Conservation (phyloP, 2,797 vertebrate genomes). For the Pampus argenteus region DNA sequence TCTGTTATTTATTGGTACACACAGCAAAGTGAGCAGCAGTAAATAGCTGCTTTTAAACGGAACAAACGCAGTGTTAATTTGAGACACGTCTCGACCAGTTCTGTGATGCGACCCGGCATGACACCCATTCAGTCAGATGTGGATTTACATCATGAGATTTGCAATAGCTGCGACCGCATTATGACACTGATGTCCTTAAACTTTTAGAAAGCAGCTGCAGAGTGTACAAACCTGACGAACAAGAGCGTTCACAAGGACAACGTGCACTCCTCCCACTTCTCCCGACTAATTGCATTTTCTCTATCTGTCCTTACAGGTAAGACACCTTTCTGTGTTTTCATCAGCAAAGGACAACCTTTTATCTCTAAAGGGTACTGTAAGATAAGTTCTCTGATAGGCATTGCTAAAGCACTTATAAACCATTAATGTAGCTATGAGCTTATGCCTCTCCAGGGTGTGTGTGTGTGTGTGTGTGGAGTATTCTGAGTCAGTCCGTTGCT, state of each 20-base stretch:
- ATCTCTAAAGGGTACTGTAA: conserved; percentile 40
- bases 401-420: conserved; percentile 16
- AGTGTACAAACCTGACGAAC: background rate
- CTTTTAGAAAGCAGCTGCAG: conserved; percentile 1
- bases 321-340: conserved; percentile 35
- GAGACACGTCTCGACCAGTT: background rate
- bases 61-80: conserved; percentile 1
- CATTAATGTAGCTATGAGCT: conserved; percentile 25
- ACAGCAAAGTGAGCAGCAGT: background rate
- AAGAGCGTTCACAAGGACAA: background rate
- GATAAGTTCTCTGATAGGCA: conserved; percentile 23
- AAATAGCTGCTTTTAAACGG: background rate
- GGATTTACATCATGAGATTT: conserved; percentile 16
- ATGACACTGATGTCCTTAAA: background rate
- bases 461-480: conserved; percentile 22
- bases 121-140: conserved; percentile 24
- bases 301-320: conserved; percentile 55
- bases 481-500: conserved; percentile 52
- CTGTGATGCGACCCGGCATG: conserved; percentile 4
- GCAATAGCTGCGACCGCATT: conserved; percentile 2
- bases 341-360: conserved; percentile 37
- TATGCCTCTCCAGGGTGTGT: background rate
- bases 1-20: background rate
- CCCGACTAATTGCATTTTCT: conserved; percentile 28
- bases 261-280: background rate